A percentile compares a stretch with the other conserved stretches of the same genome.
phyloP scores from a whole-genome alignment of 2,888 invertebrate genomes.

The Mesoligia furuncula region DNA sequence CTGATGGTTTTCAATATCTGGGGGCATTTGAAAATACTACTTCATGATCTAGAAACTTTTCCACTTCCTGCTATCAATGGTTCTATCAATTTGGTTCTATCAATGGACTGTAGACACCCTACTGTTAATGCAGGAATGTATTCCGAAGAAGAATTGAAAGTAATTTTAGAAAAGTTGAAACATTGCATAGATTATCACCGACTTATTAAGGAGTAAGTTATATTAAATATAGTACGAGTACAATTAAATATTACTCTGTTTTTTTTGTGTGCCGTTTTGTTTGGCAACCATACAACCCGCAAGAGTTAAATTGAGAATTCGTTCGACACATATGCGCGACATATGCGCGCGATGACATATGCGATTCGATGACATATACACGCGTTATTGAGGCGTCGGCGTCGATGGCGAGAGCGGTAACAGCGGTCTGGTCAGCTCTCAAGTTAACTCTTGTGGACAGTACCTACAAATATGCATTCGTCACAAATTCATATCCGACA shows the following conservation, averaged over 20 bases:
- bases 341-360: no score
- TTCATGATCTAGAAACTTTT: conserved; percentile 27
- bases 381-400: no score
- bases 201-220: conserved; percentile 43
- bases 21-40: conserved; percentile 41
- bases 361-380: no score
- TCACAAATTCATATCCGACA: neutral
- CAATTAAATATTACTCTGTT: no score
- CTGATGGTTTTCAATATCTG: conserved; percentile 37
- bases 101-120: neutral
- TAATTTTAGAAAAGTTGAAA: conserved; percentile 32
- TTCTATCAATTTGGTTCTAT: neutral
- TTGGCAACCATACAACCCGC: neutral
- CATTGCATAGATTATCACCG: conserved; percentile 50
- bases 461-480: neutral
- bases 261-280: neutral
- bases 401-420: no score
- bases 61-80: conserved; percentile 23
- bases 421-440: no score
- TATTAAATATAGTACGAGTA: neutral
- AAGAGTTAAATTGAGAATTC: neutral
- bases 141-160: conserved; percentile 37
- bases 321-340: no score
- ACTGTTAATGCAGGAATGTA: conserved; percentile 25
- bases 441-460: neutral